These are phyloP conservation scores for Nomada flava DNA, from an alignment of 2,888 invertebrate genomes.

Conservation along the genomic window DNA sequence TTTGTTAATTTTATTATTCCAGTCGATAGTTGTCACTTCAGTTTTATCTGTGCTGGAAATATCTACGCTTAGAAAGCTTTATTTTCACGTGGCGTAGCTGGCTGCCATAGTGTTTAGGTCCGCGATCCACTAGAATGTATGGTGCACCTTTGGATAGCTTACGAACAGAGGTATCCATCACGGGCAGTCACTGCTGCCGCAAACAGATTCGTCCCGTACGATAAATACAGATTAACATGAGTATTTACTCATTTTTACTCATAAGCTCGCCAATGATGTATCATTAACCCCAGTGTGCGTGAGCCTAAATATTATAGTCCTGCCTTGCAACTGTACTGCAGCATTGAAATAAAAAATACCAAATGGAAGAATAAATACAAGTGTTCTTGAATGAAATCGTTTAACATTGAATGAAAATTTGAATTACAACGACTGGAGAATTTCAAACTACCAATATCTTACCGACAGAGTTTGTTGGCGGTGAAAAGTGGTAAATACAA, in stretches of 20 bases:
- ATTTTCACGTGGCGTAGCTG: neutral
- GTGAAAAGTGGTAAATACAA: constrained; percentile 19
- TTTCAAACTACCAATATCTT: constrained; percentile 30
- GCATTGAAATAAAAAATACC: neutral
- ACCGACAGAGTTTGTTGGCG: constrained; percentile 16
- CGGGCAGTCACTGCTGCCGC: too few relatives aligned
- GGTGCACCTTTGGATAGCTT: too few relatives aligned
- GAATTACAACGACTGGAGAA: neutral
- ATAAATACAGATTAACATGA: too few relatives aligned
- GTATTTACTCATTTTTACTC: too few relatives aligned
- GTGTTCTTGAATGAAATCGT: neutral
- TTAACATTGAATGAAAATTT: neutral
- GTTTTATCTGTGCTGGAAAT: constrained; percentile 59
- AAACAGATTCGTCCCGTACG: too few relatives aligned
- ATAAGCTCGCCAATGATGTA: too few relatives aligned
- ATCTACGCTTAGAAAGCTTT: constrained; percentile 47
- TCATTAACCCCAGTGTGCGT: too few relatives aligned
- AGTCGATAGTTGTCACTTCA: constrained; percentile 18
- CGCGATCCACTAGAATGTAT: too few relatives aligned
- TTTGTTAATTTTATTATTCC: constrained; percentile 40
- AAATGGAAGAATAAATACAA: neutral
- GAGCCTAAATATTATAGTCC: too few relatives aligned
- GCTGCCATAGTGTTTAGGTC: too few relatives aligned
- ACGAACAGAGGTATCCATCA: too few relatives aligned
- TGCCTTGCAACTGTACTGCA: neutral